A percentile compares a stretch with the other conserved stretches of the same genome.
Conservation (phyloP, 2,797 vertebrate species). For the Sibirionetta formosa region DNA sequence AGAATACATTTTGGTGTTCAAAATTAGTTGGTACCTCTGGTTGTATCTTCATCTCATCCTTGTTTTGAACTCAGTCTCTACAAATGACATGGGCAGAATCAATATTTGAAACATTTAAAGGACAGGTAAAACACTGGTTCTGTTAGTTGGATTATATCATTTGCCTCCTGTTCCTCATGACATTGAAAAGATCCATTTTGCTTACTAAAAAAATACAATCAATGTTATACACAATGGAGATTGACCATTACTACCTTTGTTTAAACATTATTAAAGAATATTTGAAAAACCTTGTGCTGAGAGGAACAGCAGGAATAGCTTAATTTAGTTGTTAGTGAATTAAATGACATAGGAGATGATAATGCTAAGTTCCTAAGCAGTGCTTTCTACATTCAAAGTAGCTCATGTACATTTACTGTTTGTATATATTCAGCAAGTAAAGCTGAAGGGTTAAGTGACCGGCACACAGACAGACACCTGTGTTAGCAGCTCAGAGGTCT, state of each 20-base stretch:
- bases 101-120: background rate
- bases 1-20: background rate
- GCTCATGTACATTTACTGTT: background rate
- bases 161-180: background rate
- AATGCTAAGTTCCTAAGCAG: background rate
- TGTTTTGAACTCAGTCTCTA: background rate
- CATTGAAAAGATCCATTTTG: background rate
- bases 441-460: background rate
- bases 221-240: background rate
- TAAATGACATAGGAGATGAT: background rate
- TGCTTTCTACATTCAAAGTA: background rate
- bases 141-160: background rate
- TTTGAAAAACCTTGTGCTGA: accelerated
- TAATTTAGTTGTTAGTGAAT: background rate
- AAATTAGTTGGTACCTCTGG: background rate
- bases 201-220: background rate
- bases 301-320: background rate
- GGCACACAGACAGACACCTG: background rate
- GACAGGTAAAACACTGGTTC: background rate
- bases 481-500: background rate
- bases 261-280: background rate
- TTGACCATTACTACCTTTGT: background rate
- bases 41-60: background rate
- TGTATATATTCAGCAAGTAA: background rate
- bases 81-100: background rate